Evolutionary conservation across 2,113 vertebrate species (phyloP).

Genomic region (Ancistrus triradiatus): DNA sequence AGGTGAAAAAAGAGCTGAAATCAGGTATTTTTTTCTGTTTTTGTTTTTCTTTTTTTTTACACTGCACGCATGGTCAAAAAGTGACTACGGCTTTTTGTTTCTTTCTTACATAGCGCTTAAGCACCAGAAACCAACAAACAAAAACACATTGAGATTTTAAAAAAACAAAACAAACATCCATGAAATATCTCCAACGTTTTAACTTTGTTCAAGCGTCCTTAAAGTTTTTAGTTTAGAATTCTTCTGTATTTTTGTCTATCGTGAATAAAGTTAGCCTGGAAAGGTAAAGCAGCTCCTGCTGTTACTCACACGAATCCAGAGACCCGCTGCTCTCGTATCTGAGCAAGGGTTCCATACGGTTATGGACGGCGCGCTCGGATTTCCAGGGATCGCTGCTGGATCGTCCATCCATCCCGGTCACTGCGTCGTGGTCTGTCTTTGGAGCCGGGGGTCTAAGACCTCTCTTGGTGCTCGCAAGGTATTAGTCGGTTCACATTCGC

Average conservation of each 20-base stretch:
- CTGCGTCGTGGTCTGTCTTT: background rate
- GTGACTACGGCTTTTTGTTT: constrained; percentile 71
- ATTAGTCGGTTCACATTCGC: constrained; percentile 69
- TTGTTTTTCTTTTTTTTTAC: constrained; percentile 37
- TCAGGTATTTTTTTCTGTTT: too few relatives aligned
- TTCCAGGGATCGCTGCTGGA: background rate
- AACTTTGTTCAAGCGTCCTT: constrained; percentile 70
- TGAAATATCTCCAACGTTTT: constrained; percentile 53
- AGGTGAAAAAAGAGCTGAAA: constrained; percentile 68
- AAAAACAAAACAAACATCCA: constrained; percentile 57
- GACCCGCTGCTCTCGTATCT: constrained; percentile 50
- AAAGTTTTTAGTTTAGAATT: constrained; percentile 55
- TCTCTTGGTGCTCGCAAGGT: constrained; percentile 48
- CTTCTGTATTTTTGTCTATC: constrained; percentile 53
- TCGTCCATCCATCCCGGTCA: background rate
- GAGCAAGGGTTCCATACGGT: constrained; percentile 48
- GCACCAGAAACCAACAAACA: constrained; percentile 59
- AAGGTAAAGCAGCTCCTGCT: constrained; percentile 70
- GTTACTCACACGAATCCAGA: constrained; percentile 53
- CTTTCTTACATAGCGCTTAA: constrained; percentile 71
- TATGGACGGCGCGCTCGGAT: constrained; percentile 46
- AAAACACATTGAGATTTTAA: constrained; percentile 43
- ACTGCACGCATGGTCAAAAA: constrained; percentile 76
- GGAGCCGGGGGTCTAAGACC: background rate
- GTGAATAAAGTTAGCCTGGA: constrained; percentile 58